Base-by-base conservation (phyloP, 2,797 vertebrate species). In the Ammospiza maritima region DNA sequence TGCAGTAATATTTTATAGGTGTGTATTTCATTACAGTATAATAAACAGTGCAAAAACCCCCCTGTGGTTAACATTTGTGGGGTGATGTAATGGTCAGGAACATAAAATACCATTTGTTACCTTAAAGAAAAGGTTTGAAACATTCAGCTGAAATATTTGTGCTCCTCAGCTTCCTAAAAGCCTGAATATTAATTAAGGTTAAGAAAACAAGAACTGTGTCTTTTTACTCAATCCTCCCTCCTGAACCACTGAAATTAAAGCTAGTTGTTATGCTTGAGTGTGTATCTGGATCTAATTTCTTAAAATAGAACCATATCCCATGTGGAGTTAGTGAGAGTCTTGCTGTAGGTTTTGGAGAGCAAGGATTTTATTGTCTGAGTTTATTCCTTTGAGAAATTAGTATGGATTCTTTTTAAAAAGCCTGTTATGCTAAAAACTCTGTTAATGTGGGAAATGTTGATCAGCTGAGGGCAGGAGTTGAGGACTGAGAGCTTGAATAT, bases 1-100 rank as follows among this genome's bases (percentile, higher is more conserved):
- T 54, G 99, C 99, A 16, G 99, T 99, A 95, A 99, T 99, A 98
- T 99, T 99, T 98, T 99, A 99, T 98, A 99, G 99, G 99, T 99
- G 98, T 25, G 70, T 93, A 29, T 88, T 70, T 53, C 54, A 60
- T 78, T 87, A 32, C 22, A 40, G 10, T 36, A 6, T n/a, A 69
- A 56, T 60, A 56, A 88, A 76, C 11, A 3, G 10, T 13, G 9
- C 25, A 36, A 3, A 48, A 56, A 50, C 50, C 8, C 9, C 12
- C 16, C 32, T 53, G 10, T 53, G 8, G 17, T 2, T 67, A 57
- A 79, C 29, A 57, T 64, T 64, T 50, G 40, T 47, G 30, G 25
- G 16, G 7, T 67, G 80, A 64, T 44, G 16, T 34, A 57, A 71
- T 48, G 27, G 45, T 51, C 29, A 81, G 47, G 84, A 75, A 42